Evolutionary conservation across 2,888 invertebrate genomes (phyloP), one percentile per base, ranked within the genome.

Genomic region (Chironomus riparius): DNA sequence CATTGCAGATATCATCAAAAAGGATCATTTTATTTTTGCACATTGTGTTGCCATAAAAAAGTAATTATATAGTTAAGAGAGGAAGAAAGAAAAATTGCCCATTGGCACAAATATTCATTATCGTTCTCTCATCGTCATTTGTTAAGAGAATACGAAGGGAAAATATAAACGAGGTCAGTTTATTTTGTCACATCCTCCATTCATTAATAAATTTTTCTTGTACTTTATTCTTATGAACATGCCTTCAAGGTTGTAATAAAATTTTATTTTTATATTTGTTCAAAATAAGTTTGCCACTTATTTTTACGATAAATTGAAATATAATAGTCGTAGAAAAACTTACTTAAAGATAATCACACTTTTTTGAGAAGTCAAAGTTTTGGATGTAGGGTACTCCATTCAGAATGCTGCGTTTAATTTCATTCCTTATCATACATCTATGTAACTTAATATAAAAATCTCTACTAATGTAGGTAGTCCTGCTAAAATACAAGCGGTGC

Each of bases 91-190:
- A 24, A 24, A 65, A 65, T 21, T 65, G 65, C 22, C 65, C 22
- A 65, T 21, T 65, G 65, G 65, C 65, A 24, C 21, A 24, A 65
- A 24, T 65, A 65, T 65, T 65, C 65, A 65, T 65, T 65, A 65
- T 24, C 65, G 65, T 22, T 21, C 18, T 65, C 65, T 13, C 21
- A 18, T 65, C 22, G 65, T 65, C 21, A 65, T 21, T 21, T 65
- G 12, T 12, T 24, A 56, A 56, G 65, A 22, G 7, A 21, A 65
- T 21, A 6, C 56, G 15, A 56, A 56, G 15, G 56, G 7, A 18
- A 24, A 65, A 65, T 10, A 21, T 6, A 65, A 65, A 65, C 12
- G 65, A 65, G 65, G 65, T 65, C 65, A 65, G 21, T 21, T 22
- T 12, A 65, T 22, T 18, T 56, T 56, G 56, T 56, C 56, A 56